These are phyloP conservation scores for Galerucella pusilla DNA, from an alignment of 2,888 invertebrate species.

Conservation along the genomic window DNA sequence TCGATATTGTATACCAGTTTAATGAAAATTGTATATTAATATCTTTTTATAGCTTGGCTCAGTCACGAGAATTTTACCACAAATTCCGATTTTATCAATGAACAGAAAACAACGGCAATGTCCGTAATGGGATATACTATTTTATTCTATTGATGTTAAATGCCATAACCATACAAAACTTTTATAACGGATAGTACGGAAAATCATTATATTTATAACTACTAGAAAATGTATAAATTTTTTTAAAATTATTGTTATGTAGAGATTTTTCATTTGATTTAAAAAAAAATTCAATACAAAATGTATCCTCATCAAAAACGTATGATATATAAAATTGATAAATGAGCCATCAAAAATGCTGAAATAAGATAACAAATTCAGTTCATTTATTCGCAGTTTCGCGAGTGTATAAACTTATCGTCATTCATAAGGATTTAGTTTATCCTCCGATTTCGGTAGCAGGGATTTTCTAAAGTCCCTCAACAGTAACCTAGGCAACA, in stretches of 20 bases:
- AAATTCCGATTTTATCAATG: slow-evolving; percentile 32
- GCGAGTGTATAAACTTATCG: slow-evolving; percentile 49
- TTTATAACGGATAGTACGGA: slow-evolving; percentile 13
- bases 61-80: slow-evolving; percentile 30
- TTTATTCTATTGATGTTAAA: slow-evolving; percentile 25
- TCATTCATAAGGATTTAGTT: slow-evolving; percentile 55
- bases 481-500: slow-evolving; percentile 44
- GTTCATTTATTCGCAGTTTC: slow-evolving; percentile 41
- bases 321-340: slow-evolving; percentile 15
- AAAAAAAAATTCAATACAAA: background rate
- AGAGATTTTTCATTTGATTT: no score
- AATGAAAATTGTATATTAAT: slow-evolving; percentile 25
- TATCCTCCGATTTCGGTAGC: slow-evolving; percentile 46
- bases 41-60: slow-evolving; percentile 22
- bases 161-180: slow-evolving; percentile 22
- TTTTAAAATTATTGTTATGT: background rate
- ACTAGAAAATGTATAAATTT: background rate
- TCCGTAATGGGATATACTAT: slow-evolving; percentile 24
- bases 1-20: slow-evolving; percentile 20
- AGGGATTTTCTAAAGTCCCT: slow-evolving; percentile 46
- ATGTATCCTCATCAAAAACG: background rate
- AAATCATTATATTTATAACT: slow-evolving; percentile 3
- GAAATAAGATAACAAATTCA: slow-evolving; percentile 36
- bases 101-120: slow-evolving; percentile 20
- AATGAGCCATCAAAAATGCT: slow-evolving; percentile 24